Conservation (phyloP, 2,888 invertebrate genomes). For the Saturnia pavonia region DNA sequence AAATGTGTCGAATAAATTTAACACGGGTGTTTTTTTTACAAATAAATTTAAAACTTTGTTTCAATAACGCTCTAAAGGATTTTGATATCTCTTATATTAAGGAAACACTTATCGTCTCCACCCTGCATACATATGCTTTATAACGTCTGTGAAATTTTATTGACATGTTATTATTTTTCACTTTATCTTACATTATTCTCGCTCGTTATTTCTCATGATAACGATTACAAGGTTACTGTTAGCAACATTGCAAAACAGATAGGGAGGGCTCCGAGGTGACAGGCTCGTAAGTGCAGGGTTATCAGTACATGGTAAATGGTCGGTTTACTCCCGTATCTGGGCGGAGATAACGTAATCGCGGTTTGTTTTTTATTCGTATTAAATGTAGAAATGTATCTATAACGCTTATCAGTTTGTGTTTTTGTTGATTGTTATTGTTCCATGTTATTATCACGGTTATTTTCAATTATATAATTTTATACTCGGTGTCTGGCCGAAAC, state of each 20-base stretch:
- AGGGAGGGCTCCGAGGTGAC: conserved; percentile 50
- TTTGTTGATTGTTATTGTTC: conserved; percentile 23
- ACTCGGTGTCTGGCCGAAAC: background rate
- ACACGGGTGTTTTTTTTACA: too few species aligned
- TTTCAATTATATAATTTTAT: background rate
- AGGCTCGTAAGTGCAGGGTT: conserved; percentile 66
- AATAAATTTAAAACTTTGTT: too few species aligned
- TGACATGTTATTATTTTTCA: conserved; percentile 41
- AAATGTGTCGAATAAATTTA: too few species aligned
- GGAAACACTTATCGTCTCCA: background rate
- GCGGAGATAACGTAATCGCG: conserved; percentile 53
- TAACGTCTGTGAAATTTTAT: background rate
- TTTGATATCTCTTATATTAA: background rate
- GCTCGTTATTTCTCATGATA: conserved; percentile 36
- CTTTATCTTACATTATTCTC: conserved; percentile 52
- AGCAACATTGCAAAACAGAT: conserved; percentile 67
- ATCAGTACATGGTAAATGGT: conserved; percentile 63
- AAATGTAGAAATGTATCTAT: conserved; percentile 26
- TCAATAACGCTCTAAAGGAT: background rate
- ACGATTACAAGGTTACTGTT: conserved; percentile 44
- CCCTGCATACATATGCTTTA: background rate
- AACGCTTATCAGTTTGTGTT: conserved; percentile 29
- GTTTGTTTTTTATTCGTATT: conserved; percentile 47
- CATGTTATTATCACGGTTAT: conserved; percentile 16
- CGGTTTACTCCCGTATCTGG: conserved; percentile 50